Percentiles rank a stretch among this genome's conserved stretches.
phyloP scores from a whole-genome alignment of 92 coral and sea anemone genomes.

The Umimayanthus chanpuru region DNA sequence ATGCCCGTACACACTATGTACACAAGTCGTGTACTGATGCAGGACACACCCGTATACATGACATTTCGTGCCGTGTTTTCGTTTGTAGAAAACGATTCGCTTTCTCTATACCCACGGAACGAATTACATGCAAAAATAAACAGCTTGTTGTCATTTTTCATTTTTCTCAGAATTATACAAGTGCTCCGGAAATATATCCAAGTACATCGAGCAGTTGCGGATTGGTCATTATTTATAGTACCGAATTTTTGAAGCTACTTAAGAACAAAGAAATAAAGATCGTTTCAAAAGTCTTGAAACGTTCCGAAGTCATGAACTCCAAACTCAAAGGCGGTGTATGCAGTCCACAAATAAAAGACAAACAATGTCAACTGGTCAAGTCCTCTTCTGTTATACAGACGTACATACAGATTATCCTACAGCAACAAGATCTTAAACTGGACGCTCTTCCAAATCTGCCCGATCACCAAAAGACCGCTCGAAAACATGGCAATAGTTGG shows the following conservation, averaged over 20 bases:
- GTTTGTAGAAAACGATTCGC: too few species aligned
- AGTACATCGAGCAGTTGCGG: neutral
- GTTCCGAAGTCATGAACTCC: constrained; percentile 22
- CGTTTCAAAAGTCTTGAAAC: neutral
- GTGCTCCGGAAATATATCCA: neutral
- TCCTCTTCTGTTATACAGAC: constrained; percentile 22
- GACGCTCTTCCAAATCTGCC: constrained; percentile 34
- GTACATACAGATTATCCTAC: constrained; percentile 26
- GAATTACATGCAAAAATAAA: too few species aligned
- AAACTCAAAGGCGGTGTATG: constrained; percentile 16
- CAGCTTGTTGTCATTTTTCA: too few species aligned
- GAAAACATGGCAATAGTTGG: constrained; percentile 32
- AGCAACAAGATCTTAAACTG: constrained; percentile 39
- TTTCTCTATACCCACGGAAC: too few species aligned
- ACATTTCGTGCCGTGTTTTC: too few species aligned
- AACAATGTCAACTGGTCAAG: constrained; percentile 1
- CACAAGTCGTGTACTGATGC: too few species aligned
- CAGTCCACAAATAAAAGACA: neutral
- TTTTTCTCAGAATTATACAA: neutral
- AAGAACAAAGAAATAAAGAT: neutral
- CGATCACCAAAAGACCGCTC: constrained; percentile 29
- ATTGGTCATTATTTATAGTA: neutral
- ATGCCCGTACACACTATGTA: too few species aligned
- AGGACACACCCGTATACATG: too few species aligned
- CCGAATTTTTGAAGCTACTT: neutral